Percentiles rank a stretch among this genome's conserved stretches.
phyloP scores from a whole-genome alignment of 2,113 vertebrate species.

The Balaenoptera acutorostrata region DNA sequence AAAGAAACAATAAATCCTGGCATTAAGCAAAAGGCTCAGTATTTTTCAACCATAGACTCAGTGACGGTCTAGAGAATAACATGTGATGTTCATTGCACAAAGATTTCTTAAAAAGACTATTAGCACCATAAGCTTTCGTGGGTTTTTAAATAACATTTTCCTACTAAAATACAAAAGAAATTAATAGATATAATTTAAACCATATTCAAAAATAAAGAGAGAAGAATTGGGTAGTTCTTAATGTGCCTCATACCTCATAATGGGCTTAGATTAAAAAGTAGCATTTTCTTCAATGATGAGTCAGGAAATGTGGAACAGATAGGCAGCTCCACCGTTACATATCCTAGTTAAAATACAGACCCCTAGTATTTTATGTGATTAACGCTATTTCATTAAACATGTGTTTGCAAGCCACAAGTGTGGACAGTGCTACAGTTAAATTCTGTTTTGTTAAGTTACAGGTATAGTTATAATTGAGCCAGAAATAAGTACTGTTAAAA shows the following conservation, averaged over 20 bases:
- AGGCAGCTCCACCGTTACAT: not conserved
- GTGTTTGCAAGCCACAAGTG: not conserved
- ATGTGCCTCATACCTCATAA: not conserved
- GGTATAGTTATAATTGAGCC: not conserved
- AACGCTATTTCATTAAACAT: not conserved
- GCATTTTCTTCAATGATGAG: not conserved
- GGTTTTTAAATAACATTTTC: constrained; percentile 22
- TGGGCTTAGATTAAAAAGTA: not conserved
- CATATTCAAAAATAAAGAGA: constrained; percentile 21
- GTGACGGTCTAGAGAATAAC: not conserved
- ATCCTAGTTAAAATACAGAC: not conserved
- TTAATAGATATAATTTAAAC: constrained; percentile 30
- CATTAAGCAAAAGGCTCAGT: not conserved
- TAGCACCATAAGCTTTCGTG: not conserved
- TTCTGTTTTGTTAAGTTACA: not conserved
- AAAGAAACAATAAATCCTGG: not conserved
- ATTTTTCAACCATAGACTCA: not conserved
- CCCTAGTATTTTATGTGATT: not conserved
- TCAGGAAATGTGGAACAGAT: not conserved
- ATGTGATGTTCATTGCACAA: not conserved
- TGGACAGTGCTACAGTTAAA: not conserved
- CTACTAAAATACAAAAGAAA: constrained; percentile 49
- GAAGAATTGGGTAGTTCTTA: not conserved
- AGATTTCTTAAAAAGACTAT: not conserved
- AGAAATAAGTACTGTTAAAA: not conserved